Evolutionary conservation across 2,888 invertebrate genomes (phyloP), one percentile per base, ranked within the genome.

Genomic region (Calameuta pallipes): DNA sequence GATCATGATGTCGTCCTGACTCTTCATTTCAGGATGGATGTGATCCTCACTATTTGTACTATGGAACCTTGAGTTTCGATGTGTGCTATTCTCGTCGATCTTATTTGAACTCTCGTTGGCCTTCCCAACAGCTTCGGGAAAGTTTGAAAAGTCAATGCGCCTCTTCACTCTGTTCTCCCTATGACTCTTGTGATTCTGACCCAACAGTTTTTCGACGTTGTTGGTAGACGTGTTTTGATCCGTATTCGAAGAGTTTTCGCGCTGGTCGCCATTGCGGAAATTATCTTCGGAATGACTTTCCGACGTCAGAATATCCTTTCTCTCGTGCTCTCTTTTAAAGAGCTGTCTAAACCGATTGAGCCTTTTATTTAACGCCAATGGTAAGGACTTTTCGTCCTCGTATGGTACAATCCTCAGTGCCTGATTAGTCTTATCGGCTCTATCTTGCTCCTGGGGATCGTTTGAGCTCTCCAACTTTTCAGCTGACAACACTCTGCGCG

Each of bases 311-410:
- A 30, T 75, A 36, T 81, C 80, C 33, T 80, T 84, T 35, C 83
- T 85, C 34, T 86, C 87, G 6, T 87, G 85, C 37, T 89, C 88
- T 74, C 89, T 89, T 35, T 88, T 90, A 74, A 91, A 91, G 3
- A 91, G 82, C 77, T 90, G 90, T 15, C 85, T 86, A 23, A 91
- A 82, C 13, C 89, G 87, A 78, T 85, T 83, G 23, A 91, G 84
- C 31, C 86, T 85, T 73, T 90, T 91, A 82, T 91, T 91, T 35
- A 91, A 77, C 6, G 84, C 84, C 74, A 87, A 80, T 2, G 89
- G 88, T 36, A 89, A 75, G 11, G 84, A 87, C 56, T 86, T 89
- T 13, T 89, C 89, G 11, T 89, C 87, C 74, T 88, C 87, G 69
- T 79, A 78, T 30, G 82, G 77, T n/a, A 70, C 74, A 35, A n/a